phyloP scores from a whole-genome alignment of 2,888 invertebrate genomes.

The Epinotia nisella region DNA sequence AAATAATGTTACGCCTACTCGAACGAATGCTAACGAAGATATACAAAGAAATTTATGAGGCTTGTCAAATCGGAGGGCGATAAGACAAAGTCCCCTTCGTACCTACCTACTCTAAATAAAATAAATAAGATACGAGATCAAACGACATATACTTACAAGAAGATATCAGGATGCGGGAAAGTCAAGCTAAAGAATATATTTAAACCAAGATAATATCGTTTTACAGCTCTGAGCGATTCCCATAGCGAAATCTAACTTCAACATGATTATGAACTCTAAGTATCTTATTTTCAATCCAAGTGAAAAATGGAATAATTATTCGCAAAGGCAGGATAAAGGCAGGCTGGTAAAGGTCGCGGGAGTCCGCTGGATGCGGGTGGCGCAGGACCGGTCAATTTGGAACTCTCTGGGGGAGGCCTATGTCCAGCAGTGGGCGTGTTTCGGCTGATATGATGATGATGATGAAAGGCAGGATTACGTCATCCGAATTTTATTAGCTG shows the following conservation, averaged over 20 bases:
- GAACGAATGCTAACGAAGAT: constrained; percentile 12
- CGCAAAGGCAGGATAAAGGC: no score
- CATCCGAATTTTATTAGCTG: no score
- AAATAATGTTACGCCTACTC: constrained; percentile 29
- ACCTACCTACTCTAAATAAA: background rate
- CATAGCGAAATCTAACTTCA: background rate
- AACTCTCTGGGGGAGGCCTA: no score
- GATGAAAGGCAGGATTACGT: no score
- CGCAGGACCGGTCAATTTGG: no score
- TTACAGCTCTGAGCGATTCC: background rate
- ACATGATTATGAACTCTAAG: background rate
- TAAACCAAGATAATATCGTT: background rate
- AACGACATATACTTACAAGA: background rate
- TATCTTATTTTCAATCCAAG: no score
- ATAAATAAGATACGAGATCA: background rate
- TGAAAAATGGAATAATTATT: no score
- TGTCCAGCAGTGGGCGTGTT: no score
- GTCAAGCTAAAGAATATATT: background rate
- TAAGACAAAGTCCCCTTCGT: constrained; percentile 4
- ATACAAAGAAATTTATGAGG: constrained; percentile 18
- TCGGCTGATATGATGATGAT: no score
- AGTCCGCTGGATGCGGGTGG: no score
- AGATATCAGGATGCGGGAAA: background rate
- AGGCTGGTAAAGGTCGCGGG: no score
- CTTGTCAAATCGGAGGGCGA: background rate